phyloP scores from a whole-genome alignment of 2,113 vertebrate species.

The Nettapus auritus region DNA sequence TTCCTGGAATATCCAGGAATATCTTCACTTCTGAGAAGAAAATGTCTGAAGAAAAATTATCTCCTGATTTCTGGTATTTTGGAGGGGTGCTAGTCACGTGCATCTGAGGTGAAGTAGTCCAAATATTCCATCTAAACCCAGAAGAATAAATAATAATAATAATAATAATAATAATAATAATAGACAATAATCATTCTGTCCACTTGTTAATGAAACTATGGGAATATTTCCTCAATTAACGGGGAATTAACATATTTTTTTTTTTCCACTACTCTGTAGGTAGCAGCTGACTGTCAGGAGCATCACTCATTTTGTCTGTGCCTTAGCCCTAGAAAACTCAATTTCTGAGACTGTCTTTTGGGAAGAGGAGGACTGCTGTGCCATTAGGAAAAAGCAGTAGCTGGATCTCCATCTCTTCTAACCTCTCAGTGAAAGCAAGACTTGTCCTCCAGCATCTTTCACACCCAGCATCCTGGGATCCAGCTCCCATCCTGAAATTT shows the following conservation, averaged over 20 bases:
- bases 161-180: not conserved
- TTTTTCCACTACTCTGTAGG: not conserved
- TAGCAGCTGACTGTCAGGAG: not conserved
- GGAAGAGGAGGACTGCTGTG: not conserved
- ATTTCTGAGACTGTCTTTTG: not conserved
- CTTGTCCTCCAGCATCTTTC: not conserved
- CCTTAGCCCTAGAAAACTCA: not conserved
- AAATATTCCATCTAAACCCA: not conserved
- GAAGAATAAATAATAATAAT: not conserved
- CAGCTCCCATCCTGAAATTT: rapidly evolving
- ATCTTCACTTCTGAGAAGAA: not conserved
- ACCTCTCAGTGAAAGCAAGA: not conserved
- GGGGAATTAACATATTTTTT: too few relatives aligned
- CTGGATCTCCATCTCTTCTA: not conserved
- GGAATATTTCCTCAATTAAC: not conserved
- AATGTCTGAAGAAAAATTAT: not conserved
- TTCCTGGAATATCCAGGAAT: not conserved
- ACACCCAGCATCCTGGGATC: not conserved
- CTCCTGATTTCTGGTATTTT: not conserved
- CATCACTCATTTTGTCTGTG: not conserved
- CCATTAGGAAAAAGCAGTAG: not conserved
- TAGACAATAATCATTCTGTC: not conserved
- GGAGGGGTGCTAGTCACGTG: not conserved
- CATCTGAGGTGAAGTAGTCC: not conserved
- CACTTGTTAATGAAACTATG: not conserved